phyloP scores from a whole-genome alignment of 2,113 vertebrate species.

The Odontophorus gujanensis region DNA sequence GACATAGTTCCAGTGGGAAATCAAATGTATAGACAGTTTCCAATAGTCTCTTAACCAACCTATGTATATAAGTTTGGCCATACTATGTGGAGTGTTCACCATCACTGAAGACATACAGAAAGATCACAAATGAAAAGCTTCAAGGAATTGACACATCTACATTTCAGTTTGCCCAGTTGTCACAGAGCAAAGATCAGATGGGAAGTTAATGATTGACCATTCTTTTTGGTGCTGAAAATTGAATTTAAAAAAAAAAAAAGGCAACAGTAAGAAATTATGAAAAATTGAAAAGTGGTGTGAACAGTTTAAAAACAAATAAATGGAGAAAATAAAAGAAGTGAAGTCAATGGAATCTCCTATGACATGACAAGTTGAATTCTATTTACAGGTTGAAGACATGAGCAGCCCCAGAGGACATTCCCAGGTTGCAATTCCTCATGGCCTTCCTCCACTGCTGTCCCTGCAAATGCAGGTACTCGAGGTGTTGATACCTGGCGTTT shows the following conservation, averaged over 20 bases:
- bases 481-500: not conserved
- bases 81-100: not conserved
- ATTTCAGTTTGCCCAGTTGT: not conserved
- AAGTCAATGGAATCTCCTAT: not conserved
- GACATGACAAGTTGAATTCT: not conserved
- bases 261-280: not conserved
- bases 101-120: not conserved
- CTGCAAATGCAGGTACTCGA: accelerated
- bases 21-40: not conserved
- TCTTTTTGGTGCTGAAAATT: not conserved
- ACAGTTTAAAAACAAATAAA: not conserved
- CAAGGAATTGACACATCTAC: not conserved
- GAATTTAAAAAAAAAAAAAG: not conserved
- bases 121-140: not conserved
- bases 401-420: accelerated
- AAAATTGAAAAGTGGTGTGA: accelerated
- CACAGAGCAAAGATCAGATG: not conserved
- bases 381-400: accelerated
- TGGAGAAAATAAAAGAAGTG: not conserved
- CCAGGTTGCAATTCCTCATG: not conserved
- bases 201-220: not conserved
- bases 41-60: not conserved
- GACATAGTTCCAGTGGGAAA: not conserved
- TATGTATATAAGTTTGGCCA: not conserved
- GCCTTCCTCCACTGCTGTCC: accelerated